Evolutionary conservation across 2,113 vertebrate species (phyloP).

Genomic region (Limanda limanda): DNA sequence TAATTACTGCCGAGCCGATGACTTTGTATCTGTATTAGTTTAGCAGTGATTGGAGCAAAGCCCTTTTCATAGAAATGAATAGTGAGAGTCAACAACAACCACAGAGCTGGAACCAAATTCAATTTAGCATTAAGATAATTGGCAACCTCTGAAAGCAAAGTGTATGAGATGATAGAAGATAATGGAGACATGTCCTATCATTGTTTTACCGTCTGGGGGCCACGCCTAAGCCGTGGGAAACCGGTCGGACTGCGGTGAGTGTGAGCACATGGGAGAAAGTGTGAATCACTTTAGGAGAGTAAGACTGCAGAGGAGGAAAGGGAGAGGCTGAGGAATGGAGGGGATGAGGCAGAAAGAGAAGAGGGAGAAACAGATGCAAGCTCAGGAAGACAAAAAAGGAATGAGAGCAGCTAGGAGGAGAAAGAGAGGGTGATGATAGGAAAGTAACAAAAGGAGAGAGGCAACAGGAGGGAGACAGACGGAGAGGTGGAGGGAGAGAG

Average conservation of each 20-base stretch:
- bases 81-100: conserved; percentile 72
- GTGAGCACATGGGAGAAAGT: conserved; percentile 30
- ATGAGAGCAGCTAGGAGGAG: conserved; percentile 24
- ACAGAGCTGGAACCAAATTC: conserved; percentile 73
- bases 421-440: conserved; percentile 16
- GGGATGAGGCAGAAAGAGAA: conserved; percentile 41
- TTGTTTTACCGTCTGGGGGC: conserved; percentile 21
- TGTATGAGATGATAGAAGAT: conserved; percentile 64
- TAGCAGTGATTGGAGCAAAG: conserved; percentile 68
- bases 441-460: conserved; percentile 33
- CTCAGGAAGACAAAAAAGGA: conserved; percentile 51
- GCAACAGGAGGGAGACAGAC: conserved; percentile 8
- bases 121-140: conserved; percentile 79
- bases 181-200: conserved; percentile 49
- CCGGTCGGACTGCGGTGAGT: conserved; percentile 16
- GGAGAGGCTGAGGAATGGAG: conserved; percentile 12
- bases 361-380: conserved; percentile 13
- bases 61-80: conserved; percentile 71
- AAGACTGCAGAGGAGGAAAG: conserved; percentile 14
- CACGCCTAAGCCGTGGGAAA: conserved; percentile 21
- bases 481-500: background rate
- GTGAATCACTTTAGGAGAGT: conserved; percentile 31
- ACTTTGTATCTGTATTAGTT: conserved; percentile 68
- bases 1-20: conserved; percentile 67
- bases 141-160: conserved; percentile 65